Base-by-base conservation (phyloP, 37 sponge, comb jelly and placozoan species). In the Chondrosia reniformis region DNA sequence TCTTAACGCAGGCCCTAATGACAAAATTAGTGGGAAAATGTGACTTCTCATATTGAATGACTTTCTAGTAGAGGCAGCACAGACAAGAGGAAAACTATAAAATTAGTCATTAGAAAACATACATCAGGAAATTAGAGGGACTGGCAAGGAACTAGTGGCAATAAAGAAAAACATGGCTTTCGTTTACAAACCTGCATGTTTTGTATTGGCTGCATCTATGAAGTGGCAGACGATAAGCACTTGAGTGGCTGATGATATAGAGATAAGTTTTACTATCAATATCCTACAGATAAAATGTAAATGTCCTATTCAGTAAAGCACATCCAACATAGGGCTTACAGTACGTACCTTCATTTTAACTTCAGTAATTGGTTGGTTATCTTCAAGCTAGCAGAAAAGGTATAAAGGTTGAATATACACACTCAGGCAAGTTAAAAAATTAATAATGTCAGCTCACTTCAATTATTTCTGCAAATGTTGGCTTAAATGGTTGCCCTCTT, bases 191-290 rank as follows among this genome's bases (percentile, higher is more conserved):
- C 66, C 66, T 64, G 66, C 66, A 64, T 4, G 25, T 28, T 19
- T 69, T 38, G 43, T 39, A 69, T 12, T 25, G 41, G 41, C 40
- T 44, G 42, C 72, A 69, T 40, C 72, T 37, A 9, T 69, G 72
- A 8, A 69, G 43, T 2, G 72, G 72, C 1, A 69, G 43, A 1
- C 43, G 42, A 25, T 69, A 69, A 7, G 36, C 72, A 69, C 36
- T 69, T 1, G 72, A 69, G 43, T 69, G 42, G 44, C 44, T n/a
- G 25, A 69, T 17, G n/a, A 69, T 44, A 2, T 10, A 69, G 25
- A 69, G 25, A 25, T 3, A 69, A 19, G 39, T 69, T 44, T 69
- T 25, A 3, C 41, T 44, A 40, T 69, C 72, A 38, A 31, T 39
- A 4, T 39, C 72, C 72, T 69, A 44, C 39, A 39, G 22, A 17